Base-by-base conservation (phyloP, 2,797 vertebrate species). In the Danio choprae region DNA sequence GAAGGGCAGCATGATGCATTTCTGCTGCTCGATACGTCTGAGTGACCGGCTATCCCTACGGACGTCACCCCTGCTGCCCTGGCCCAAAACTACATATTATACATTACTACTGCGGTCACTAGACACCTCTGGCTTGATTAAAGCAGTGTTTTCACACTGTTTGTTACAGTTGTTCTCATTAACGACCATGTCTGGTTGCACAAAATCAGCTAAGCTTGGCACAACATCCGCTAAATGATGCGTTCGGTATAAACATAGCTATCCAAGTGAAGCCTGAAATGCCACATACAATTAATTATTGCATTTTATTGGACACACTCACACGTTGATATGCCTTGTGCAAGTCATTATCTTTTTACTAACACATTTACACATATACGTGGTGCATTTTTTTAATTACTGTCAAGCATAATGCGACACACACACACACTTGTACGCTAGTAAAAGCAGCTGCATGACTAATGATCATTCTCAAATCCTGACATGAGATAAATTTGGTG, bases 1-100 rank as follows among this genome's bases (percentile, higher is more conserved):
- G 78, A 80, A 83, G 60, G 74, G 74, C 73, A 79, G 56, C 74
- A 58, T 85, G 83, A 89, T 87, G 71, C 80, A 83, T 89, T 84
- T 84, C 82, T 74, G 20, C 18, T 70, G 58, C 58, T 62, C 51
- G 6, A 77, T 38, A 70, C 4, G 16, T 71, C 29, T 55, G 44
- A 84, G 74, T 20, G 70, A 83, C 81, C 36, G 4, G 59, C 75
- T 81, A 62, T 73, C 80, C 79, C 82, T 18, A 41, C 11, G 60
- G 78, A 73, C 36, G 18, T 53, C 56, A 38, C 46, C 40, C 68
- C 65, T 62, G 70, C 40, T 38, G 40, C 46, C 15, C 67, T 10
- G n/a, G 46, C 41, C 36, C 40, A 70, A 56, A 29, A 68, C 36
- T 46, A 62, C 74, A 77, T 60, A 22, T 50, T 56, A 44, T 72